Percentiles rank a stretch among this genome's conserved stretches.
Evolutionary conservation across 1,140 invertebrate species (phyloP).

Genomic region (Panagrolaimus sp.): DNA sequence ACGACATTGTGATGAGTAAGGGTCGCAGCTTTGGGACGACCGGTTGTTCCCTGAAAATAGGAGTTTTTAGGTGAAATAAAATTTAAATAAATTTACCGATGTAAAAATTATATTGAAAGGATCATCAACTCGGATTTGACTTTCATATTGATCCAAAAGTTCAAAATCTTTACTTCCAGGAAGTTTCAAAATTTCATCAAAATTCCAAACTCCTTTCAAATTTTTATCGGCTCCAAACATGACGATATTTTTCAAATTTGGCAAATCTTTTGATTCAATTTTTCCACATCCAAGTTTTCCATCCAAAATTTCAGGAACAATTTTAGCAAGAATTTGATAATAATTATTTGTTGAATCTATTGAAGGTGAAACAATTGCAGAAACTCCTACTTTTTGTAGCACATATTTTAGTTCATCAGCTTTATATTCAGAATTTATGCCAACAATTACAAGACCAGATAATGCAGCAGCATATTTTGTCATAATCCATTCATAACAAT

Average conservation of each 20-base stretch:
- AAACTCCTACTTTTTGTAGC: slow-evolving; percentile 37
- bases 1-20: slow-evolving; percentile 75
- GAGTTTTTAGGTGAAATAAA: slow-evolving; percentile 39
- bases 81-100: not conserved
- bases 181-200: slow-evolving; percentile 36
- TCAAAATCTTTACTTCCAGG: slow-evolving; percentile 10
- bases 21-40: slow-evolving; percentile 76
- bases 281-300: no score
- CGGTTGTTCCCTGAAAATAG: slow-evolving; percentile 70
- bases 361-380: slow-evolving; percentile 36
- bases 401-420: slow-evolving; percentile 72
- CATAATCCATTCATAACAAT: no score
- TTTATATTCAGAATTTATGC: slow-evolving; percentile 77
- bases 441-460: slow-evolving; percentile 74
- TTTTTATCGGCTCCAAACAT: no score
- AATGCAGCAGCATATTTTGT: slow-evolving; percentile 64
- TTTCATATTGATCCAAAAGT: no score
- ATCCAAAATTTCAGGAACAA: not conserved
- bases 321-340: slow-evolving; percentile 4
- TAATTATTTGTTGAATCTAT: slow-evolving; percentile 40
- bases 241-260: no score
- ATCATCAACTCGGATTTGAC: no score
- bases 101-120: slow-evolving; percentile 1
- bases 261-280: no score
- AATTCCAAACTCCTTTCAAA: slow-evolving; percentile 32